A percentile compares a stretch with the other conserved stretches of the same genome.
These are phyloP conservation scores for Caracal caracal DNA, from an alignment of 2,113 vertebrate species.

Conservation along the genomic window DNA sequence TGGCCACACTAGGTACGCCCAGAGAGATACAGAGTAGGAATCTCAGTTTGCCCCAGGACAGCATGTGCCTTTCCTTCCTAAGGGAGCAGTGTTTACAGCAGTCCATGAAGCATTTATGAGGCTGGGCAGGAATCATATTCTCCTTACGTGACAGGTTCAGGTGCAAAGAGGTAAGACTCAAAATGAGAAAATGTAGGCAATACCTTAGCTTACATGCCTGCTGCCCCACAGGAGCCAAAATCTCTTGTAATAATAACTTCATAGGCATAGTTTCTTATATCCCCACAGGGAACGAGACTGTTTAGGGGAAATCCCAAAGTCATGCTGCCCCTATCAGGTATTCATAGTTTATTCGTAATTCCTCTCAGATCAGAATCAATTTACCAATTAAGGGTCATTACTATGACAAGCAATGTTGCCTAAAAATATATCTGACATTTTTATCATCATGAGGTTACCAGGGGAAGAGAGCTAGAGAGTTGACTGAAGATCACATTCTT, in stretches of 20 bases:
- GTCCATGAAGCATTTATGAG: background rate
- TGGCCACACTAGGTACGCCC: background rate
- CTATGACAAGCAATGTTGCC: constrained; percentile 15
- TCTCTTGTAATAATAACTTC: background rate
- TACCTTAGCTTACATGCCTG: background rate
- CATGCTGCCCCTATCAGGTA: background rate
- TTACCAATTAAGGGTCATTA: background rate
- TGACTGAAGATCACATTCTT: constrained; percentile 2
- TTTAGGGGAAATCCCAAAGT: background rate
- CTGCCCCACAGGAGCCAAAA: background rate
- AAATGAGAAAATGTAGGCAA: background rate
- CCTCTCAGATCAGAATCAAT: background rate
- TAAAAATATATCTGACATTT: constrained; percentile 12
- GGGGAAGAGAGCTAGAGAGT: background rate
- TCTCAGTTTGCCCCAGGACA: background rate
- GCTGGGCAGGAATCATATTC: background rate
- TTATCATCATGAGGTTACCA: constrained; percentile 16
- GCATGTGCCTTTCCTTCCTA: background rate
- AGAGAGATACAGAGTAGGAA: background rate
- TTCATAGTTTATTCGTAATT: constrained; percentile 30
- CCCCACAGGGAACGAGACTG: background rate
- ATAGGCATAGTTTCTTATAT: background rate
- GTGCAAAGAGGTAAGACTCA: background rate
- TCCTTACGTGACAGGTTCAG: background rate
- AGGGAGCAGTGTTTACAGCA: background rate